Conservation (phyloP, 1,140 invertebrate species). For the Drosophila kurseongensis region DNA sequence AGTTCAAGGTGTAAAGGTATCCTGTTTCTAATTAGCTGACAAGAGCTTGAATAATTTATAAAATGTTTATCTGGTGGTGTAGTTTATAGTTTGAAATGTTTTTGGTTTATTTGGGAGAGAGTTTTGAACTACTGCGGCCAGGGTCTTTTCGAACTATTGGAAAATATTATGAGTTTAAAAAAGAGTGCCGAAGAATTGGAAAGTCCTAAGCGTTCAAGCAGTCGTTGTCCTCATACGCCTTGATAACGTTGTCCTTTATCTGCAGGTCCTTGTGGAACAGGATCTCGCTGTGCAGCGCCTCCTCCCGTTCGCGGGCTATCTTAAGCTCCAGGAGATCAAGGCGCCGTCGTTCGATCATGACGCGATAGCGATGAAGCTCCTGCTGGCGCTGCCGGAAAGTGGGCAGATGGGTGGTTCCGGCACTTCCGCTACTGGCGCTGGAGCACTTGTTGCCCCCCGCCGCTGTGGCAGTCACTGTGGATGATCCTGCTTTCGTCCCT, state of each 20-base stretch:
- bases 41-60: too few relatives aligned
- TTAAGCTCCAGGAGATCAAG: conserved; percentile 70
- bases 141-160: neutral
- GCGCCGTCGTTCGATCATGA: conserved; percentile 67
- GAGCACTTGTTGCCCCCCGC: conserved; percentile 17
- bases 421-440: conserved; percentile 24
- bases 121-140: conserved; percentile 1
- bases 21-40: too few relatives aligned
- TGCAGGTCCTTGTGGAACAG: conserved; percentile 76
- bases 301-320: conserved; percentile 69
- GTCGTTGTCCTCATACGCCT: conserved; percentile 62
- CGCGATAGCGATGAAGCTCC: conserved; percentile 68
- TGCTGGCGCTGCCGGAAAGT: conserved; percentile 67
- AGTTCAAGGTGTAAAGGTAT: too few relatives aligned
- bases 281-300: conserved; percentile 64
- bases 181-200: neutral
- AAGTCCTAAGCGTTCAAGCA: conserved; percentile 59
- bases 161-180: conserved; percentile 2
- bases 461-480: neutral
- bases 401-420: conserved; percentile 15
- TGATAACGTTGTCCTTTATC: conserved; percentile 60
- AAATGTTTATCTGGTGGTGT: neutral
- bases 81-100: neutral
- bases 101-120: conserved; percentile 11
- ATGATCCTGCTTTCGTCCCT: conserved; percentile 1